Percentiles rank a stretch among this genome's conserved stretches.
phyloP scores from a whole-genome alignment of 2,113 vertebrate genomes.

The Hypomesus transpacificus region DNA sequence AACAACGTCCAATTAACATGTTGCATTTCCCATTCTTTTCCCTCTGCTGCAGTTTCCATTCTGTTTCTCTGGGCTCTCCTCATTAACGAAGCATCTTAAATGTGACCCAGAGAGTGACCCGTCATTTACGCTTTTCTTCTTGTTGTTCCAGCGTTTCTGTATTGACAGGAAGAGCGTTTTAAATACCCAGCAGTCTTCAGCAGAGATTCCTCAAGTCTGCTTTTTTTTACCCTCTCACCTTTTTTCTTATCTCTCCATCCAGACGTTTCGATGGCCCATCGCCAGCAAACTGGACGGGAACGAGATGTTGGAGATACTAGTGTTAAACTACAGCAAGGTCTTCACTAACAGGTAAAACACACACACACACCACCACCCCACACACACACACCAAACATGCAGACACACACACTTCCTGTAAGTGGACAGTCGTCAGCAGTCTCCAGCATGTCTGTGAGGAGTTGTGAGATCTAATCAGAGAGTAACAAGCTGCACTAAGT shows the following conservation, averaged over 20 bases:
- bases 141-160: no score
- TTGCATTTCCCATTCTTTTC: conserved; percentile 7
- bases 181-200: no score
- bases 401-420: not conserved
- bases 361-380: not conserved
- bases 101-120: no score
- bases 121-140: no score
- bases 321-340: conserved; percentile 97
- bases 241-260: conserved; percentile 22
- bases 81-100: not conserved
- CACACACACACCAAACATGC: conserved; percentile 1
- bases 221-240: no score
- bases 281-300: conserved; percentile 82
- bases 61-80: conserved; percentile 20
- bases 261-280: conserved; percentile 92
- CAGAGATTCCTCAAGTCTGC: not conserved
- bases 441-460: no score
- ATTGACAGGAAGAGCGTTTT: no score
- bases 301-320: conserved; percentile 91
- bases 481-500: no score
- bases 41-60: not conserved
- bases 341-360: conserved; percentile 88
- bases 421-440: no score
- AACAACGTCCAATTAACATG: conserved; percentile 10
- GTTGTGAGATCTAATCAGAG: no score